Percentiles rank a stretch among this genome's conserved stretches.
These are phyloP conservation scores for Portevinia maculata DNA, from an alignment of 2,888 invertebrate species.

Conservation along the genomic window DNA sequence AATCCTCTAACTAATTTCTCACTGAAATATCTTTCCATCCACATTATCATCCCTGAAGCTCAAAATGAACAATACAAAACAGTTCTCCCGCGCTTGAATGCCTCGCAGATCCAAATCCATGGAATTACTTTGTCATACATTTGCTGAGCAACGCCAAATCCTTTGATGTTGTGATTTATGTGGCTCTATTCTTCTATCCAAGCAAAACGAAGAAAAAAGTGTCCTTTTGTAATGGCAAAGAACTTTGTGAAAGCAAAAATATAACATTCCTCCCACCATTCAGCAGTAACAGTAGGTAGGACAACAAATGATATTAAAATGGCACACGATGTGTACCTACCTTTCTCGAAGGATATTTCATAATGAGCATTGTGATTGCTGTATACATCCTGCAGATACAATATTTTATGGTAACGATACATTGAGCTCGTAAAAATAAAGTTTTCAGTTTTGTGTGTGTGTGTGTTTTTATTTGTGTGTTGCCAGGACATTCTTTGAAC, in stretches of 20 bases:
- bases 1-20: not conserved
- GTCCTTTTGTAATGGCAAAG: slow-evolving; percentile 58
- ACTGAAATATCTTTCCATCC: not conserved
- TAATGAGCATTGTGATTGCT: slow-evolving; percentile 63
- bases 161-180: slow-evolving; percentile 73
- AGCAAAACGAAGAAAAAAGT: slow-evolving; percentile 33
- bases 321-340: slow-evolving; percentile 17
- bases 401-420: slow-evolving; percentile 77
- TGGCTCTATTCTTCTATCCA: slow-evolving; percentile 31
- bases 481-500: slow-evolving; percentile 26
- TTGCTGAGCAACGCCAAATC: slow-evolving; percentile 65
- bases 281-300: not conserved
- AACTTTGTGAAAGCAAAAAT: slow-evolving; percentile 43
- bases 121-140: slow-evolving; percentile 63
- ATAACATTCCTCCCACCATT: slow-evolving; percentile 21
- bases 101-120: slow-evolving; percentile 44
- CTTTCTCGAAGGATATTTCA: slow-evolving; percentile 35
- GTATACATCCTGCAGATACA: slow-evolving; percentile 64
- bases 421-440: slow-evolving; percentile 79
- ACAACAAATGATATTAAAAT: slow-evolving; percentile 42
- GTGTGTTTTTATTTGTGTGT: slow-evolving; percentile 75
- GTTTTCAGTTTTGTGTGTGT: not conserved
- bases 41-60: slow-evolving; percentile 29
- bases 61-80: slow-evolving; percentile 5
- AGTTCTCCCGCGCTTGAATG: not conserved